Percentiles rank a stretch among this genome's conserved stretches.
phyloP scores from a whole-genome alignment of 2,888 invertebrate genomes.

The Eupithecia tripunctaria region DNA sequence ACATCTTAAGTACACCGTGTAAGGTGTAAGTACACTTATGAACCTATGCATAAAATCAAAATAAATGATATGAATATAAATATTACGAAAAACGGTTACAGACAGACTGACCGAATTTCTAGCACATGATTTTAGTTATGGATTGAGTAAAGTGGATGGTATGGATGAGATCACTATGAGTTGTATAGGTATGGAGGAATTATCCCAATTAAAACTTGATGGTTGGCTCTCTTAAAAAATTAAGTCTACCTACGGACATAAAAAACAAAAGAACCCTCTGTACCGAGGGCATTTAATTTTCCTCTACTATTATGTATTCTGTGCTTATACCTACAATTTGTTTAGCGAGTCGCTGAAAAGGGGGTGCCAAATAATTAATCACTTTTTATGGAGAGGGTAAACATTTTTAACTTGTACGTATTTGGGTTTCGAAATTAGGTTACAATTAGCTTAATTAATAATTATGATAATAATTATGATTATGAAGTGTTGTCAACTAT shows the following conservation, averaged over 20 bases:
- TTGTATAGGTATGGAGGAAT: not conserved
- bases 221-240: not conserved
- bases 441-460: conserved; percentile 21
- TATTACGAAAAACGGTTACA: not conserved
- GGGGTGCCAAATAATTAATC: conserved; percentile 33
- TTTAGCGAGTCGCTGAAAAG: conserved; percentile 27
- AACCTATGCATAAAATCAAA: no score
- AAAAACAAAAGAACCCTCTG: not conserved
- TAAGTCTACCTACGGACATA: not conserved
- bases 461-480: not conserved
- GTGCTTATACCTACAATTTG: conserved; percentile 26
- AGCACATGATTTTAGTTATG: not conserved
- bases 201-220: not conserved
- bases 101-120: not conserved
- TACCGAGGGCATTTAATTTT: not conserved
- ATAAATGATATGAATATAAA: not conserved
- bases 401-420: conserved; percentile 23
- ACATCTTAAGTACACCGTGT: no score
- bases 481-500: not conserved
- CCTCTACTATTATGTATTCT: not conserved
- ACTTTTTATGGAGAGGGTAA: conserved; percentile 25
- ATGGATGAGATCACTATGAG: not conserved
- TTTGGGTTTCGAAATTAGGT: conserved; percentile 32
- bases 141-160: not conserved
- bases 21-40: no score